Conservation (phyloP, 1,140 invertebrate species). For the Drosophila saltans region DNA sequence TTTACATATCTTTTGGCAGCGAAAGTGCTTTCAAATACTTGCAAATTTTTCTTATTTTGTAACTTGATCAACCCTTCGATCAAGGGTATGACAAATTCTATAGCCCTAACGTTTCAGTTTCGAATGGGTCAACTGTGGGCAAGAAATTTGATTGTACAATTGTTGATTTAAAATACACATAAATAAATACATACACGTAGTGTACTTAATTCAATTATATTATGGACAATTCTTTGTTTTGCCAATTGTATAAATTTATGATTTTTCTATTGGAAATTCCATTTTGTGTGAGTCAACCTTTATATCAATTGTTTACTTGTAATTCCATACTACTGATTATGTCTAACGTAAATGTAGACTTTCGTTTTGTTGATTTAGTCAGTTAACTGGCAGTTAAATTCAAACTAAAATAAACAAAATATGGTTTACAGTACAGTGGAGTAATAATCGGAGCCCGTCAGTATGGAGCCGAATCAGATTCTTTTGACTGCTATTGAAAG, state of each 20-base stretch:
- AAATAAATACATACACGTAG: not conserved
- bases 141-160: not conserved
- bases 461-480: not conserved
- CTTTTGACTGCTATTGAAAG: not conserved
- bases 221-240: slow-evolving; percentile 13
- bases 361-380: slow-evolving; percentile 50
- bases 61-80: not conserved
- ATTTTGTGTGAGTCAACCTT: slow-evolving; percentile 45
- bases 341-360: slow-evolving; percentile 14
- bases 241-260: not conserved
- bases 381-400: slow-evolving; percentile 20
- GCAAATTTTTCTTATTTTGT: no score
- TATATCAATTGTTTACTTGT: slow-evolving; percentile 52
- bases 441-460: not conserved
- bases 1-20: no score
- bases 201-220: slow-evolving; percentile 35
- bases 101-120: not conserved
- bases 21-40: no score
- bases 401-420: slow-evolving; percentile 41
- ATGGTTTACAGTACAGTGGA: not conserved
- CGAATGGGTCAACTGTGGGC: no score
- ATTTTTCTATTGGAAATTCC: slow-evolving; percentile 38
- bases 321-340: slow-evolving; percentile 50
- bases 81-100: not conserved
- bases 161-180: slow-evolving; percentile 2